phyloP scores from a whole-genome alignment of 2,113 vertebrate genomes.

The Gavia stellata region DNA sequence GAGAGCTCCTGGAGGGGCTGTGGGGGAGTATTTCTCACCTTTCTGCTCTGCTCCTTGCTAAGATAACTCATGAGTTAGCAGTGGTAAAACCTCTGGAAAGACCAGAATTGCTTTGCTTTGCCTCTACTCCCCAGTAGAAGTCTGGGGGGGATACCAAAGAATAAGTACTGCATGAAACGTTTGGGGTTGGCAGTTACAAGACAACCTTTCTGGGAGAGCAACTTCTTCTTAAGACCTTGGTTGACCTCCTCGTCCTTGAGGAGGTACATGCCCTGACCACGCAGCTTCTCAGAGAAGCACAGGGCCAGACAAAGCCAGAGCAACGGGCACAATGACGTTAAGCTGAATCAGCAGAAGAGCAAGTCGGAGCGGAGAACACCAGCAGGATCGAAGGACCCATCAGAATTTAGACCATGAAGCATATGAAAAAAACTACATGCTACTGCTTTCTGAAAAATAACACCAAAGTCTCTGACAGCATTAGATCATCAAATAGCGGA shows the following conservation, averaged over 20 bases:
- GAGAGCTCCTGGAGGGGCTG: background rate
- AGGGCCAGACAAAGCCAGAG: background rate
- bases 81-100: background rate
- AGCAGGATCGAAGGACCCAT: background rate
- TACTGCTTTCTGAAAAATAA: background rate
- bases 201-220: background rate
- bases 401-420: background rate
- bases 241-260: background rate
- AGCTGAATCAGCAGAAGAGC: background rate
- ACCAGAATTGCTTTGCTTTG: background rate
- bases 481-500: background rate
- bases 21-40: background rate
- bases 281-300: too few relatives aligned
- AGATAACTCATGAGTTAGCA: background rate
- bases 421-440: background rate
- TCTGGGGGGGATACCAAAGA: background rate
- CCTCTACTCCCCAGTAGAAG: background rate
- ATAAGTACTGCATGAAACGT: background rate
- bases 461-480: background rate
- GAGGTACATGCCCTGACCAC: background rate
- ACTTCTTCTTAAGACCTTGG: background rate
- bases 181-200: background rate
- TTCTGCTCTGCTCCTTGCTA: background rate
- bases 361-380: background rate
- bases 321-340: rapidly evolving